A percentile compares a stretch with the other conserved stretches of the same genome.
Evolutionary conservation across 1,140 invertebrate genomes (phyloP).

Genomic region (Brachionus koreanus): DNA sequence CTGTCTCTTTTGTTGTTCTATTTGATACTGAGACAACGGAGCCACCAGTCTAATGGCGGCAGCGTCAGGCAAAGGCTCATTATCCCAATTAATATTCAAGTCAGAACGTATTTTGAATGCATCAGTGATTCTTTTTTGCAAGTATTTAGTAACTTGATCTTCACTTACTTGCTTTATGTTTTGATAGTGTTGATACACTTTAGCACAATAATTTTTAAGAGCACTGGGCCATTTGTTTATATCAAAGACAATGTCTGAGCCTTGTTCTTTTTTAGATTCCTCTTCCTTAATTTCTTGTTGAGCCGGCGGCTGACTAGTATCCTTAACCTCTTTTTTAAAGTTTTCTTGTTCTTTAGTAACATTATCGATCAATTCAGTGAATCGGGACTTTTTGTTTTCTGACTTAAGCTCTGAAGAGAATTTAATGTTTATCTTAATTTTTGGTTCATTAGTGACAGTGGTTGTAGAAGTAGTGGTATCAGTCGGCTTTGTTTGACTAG

Average conservation of each 20-base stretch:
- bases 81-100: slow-evolving; percentile 2
- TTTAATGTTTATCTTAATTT: slow-evolving; percentile 38
- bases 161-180: slow-evolving; percentile 29
- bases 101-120: slow-evolving; percentile 33
- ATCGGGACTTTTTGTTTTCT: background rate
- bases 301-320: background rate
- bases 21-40: slow-evolving; percentile 34
- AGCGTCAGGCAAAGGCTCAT: slow-evolving; percentile 22
- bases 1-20: slow-evolving; percentile 26
- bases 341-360: slow-evolving; percentile 6
- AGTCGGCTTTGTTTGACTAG: background rate
- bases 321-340: background rate
- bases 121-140: slow-evolving; percentile 39
- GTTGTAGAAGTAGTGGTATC: background rate
- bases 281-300: background rate
- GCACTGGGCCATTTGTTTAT: slow-evolving; percentile 40
- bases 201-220: slow-evolving; percentile 34
- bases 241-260: slow-evolving; percentile 32
- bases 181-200: slow-evolving; percentile 42
- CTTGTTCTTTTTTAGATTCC: background rate
- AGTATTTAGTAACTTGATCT: slow-evolving; percentile 43
- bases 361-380: background rate
- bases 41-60: slow-evolving; percentile 2
- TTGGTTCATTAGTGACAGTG: background rate
- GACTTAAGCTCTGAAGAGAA: background rate